Conservation (phyloP, 2,113 vertebrate genomes). For the Patagioenas fasciata region DNA sequence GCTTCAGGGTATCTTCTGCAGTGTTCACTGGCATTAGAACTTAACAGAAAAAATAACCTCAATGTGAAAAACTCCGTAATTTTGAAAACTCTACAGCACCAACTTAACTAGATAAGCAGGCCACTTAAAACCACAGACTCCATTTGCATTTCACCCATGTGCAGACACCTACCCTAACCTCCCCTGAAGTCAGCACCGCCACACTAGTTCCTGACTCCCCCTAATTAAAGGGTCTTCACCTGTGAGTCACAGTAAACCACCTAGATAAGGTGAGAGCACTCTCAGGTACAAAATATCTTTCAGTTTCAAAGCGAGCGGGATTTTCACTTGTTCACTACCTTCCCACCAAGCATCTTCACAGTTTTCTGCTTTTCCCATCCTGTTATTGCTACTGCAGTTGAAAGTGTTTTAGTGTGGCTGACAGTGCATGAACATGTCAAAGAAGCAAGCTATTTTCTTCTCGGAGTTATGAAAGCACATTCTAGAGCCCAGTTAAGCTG, state of each 20-base stretch:
- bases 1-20: background rate
- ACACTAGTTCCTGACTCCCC: background rate
- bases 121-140: background rate
- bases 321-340: background rate
- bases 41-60: background rate
- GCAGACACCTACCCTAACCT: background rate
- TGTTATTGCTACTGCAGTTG: background rate
- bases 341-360: accelerated
- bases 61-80: background rate
- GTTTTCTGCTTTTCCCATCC: background rate
- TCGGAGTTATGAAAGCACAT: background rate
- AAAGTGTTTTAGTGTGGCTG: background rate
- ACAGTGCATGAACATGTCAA: background rate
- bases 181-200: background rate
- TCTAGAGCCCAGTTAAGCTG: background rate
- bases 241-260: background rate
- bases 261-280: accelerated
- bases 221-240: background rate
- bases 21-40: background rate
- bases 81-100: background rate
- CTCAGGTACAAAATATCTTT: background rate
- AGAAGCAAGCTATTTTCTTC: background rate
- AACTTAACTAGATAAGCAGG: background rate
- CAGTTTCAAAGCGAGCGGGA: background rate
- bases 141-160: background rate